Evolutionary conservation across 2,888 invertebrate genomes (phyloP), one percentile per base, ranked within the genome.

Genomic region (Anaspis maculata): DNA sequence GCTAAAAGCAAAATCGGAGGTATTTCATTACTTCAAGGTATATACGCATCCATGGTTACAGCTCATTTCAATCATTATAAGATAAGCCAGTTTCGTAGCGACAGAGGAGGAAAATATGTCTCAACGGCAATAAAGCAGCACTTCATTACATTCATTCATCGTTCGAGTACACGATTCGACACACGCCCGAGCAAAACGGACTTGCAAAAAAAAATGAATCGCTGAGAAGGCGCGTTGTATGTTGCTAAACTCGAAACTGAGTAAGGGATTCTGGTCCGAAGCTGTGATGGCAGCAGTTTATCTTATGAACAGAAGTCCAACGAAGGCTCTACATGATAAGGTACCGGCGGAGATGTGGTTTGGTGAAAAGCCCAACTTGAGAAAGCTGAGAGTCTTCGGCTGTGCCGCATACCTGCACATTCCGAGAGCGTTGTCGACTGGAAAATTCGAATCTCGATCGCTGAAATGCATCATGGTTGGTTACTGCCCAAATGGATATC

Each of bases 291-390:
- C 27, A 30, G 14, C 19, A 13, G 15, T 14, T 15, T 54, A 56
- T 44, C 41, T 63, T 13, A 49, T 58, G 13, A 62, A 61, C 44
- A 33, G 48, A 34, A 46, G 43, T n/a, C 59, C 59, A 13, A 60
- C 52, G 26, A 46, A 35, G 46, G 54, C 55, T 12, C 32, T 60
- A 10, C 3, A 38, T 14, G 23, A 27, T 25, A 54, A 54, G 51
- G 59, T 58, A 40, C 61, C 60, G 39, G 60, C 41, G 9, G 19
- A 19, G 9, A 6, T 19, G 9, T 19, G 19, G 19, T 19, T 6
- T 19, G 19, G 6, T 6, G 19, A 6, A 9, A 19, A 19, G 19
- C 19, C 19, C 5, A 19, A 19, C 5, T 19, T 56, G 25, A 48
- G 55, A 39, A 44, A 51, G 45, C 35, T 58, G 21, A 48, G 39